Conservation (phyloP, 2,113 vertebrate species). For the Passer montanus region DNA sequence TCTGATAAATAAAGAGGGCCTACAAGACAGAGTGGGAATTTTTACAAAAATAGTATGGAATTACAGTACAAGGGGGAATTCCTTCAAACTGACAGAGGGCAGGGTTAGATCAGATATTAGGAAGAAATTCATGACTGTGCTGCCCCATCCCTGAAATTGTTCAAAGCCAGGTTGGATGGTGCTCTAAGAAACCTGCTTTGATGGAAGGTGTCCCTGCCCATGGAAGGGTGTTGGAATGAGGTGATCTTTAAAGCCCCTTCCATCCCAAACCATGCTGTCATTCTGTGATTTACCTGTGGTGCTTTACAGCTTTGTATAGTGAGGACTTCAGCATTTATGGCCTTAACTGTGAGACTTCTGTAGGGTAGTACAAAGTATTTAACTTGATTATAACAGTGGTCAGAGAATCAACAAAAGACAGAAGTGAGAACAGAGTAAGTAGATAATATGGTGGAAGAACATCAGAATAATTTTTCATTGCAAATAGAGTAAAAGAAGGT, state of each 20-base stretch:
- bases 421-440: neutral
- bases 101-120: neutral
- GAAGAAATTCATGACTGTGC: neutral
- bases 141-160: neutral
- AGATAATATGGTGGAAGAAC: neutral
- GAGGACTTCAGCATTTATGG: neutral
- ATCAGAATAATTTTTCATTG: neutral
- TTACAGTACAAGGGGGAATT: neutral
- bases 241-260: neutral
- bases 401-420: neutral
- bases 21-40: neutral
- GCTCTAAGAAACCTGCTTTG: rapidly evolving
- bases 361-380: neutral
- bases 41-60: neutral
- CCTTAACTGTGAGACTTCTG: neutral
- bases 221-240: neutral
- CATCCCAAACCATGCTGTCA: neutral
- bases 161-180: rapidly evolving
- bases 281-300: neutral
- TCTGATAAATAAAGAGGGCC: neutral
- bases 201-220: neutral
- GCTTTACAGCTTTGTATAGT: neutral
- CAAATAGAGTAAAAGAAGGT: neutral
- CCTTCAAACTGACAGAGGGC: neutral
- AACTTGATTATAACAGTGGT: neutral